phyloP scores from a whole-genome alignment of 2,888 invertebrate species.

The Apamea epomidion region DNA sequence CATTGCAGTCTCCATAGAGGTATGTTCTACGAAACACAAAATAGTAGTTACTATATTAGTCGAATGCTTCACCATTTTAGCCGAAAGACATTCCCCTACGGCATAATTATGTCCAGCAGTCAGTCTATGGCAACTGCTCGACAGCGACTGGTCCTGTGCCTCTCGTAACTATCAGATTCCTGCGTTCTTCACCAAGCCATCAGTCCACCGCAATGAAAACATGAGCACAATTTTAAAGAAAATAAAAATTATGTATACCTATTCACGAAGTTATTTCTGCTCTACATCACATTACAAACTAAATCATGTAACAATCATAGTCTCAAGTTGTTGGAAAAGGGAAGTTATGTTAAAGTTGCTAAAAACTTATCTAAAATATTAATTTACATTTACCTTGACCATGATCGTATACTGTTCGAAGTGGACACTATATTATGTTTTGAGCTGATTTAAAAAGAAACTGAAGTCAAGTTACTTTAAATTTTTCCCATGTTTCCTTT shows the following conservation, averaged over 20 bases:
- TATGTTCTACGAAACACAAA: conserved; percentile 45
- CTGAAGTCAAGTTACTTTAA: not conserved
- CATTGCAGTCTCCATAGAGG: conserved; percentile 64
- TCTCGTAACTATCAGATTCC: not conserved
- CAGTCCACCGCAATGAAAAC: not conserved
- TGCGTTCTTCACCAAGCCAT: not conserved
- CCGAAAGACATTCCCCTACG: not conserved
- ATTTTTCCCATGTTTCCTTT: not conserved
- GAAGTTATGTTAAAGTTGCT: not conserved
- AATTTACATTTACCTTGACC: not conserved
- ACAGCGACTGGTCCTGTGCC: not conserved
- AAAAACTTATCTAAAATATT: not conserved
- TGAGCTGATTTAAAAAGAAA: not conserved
- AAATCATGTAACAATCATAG: not conserved
- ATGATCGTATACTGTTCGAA: not conserved
- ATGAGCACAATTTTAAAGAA: not conserved
- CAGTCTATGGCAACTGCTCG: not conserved
- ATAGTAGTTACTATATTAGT: not conserved
- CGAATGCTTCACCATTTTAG: not conserved
- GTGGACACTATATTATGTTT: not conserved
- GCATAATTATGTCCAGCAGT: too few relatives aligned
- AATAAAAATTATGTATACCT: too few relatives aligned
- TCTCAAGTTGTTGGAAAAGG: not conserved
- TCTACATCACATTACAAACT: not conserved
- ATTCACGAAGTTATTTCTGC: too few relatives aligned